phyloP scores from a whole-genome alignment of 2,888 invertebrate species.

The Erebia ligea region DNA sequence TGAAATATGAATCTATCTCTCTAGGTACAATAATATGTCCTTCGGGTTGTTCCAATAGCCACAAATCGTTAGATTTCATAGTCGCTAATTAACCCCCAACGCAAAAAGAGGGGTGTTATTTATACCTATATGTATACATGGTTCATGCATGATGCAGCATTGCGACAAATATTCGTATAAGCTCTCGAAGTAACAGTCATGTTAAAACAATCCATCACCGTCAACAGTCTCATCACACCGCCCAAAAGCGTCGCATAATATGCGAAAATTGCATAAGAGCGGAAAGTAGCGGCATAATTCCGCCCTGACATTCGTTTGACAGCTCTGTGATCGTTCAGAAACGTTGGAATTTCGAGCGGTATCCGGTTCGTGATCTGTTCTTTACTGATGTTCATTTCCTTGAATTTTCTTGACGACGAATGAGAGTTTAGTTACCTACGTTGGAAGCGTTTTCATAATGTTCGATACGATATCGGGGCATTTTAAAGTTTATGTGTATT shows the following conservation, averaged over 20 bases:
- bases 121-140: too few species aligned
- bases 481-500: background rate
- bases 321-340: conserved; percentile 21
- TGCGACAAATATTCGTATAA: too few species aligned
- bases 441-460: background rate
- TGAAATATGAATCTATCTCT: too few species aligned
- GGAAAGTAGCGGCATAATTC: conserved; percentile 10
- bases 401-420: conserved; percentile 8
- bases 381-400: background rate
- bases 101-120: too few species aligned
- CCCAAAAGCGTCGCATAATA: background rate
- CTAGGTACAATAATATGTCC: too few species aligned
- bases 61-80: too few species aligned
- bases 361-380: conserved; percentile 11
- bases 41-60: too few species aligned
- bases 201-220: background rate
- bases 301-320: conserved; percentile 26
- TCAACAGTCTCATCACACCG: conserved; percentile 9
- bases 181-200: too few species aligned
- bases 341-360: conserved; percentile 1
- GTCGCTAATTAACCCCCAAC: too few species aligned
- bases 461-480: background rate
- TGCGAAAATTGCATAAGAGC: conserved; percentile 10
- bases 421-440: background rate
- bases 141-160: too few species aligned